Evolutionary conservation across 2,797 vertebrate species (phyloP).

Genomic region (Halcyon badia): DNA sequence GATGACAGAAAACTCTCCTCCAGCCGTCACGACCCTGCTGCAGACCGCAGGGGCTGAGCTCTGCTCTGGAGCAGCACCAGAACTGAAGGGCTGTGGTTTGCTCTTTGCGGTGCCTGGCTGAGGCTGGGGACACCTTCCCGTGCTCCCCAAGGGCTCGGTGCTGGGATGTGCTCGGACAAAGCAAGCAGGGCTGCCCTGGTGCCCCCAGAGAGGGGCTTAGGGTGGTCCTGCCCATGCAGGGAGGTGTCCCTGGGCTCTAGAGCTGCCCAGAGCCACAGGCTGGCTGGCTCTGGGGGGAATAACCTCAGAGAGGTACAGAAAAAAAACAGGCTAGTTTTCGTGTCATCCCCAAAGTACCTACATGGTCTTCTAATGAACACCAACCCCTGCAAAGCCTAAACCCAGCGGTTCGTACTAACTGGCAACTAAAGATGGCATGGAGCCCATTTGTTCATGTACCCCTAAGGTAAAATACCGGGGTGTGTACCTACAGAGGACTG

Average conservation of each 20-base stretch:
- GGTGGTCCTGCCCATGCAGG: fast-evolving
- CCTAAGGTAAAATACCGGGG: background rate
- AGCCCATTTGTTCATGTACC: background rate
- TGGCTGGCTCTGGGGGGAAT: background rate
- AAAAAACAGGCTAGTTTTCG: background rate
- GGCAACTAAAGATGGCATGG: background rate
- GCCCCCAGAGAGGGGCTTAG: background rate
- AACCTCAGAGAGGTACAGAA: background rate
- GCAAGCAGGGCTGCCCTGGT: background rate
- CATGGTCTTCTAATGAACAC: background rate
- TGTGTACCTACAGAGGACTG: background rate
- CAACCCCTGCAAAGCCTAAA: background rate
- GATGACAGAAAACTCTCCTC: conserved; percentile 42
- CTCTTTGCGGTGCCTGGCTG: background rate
- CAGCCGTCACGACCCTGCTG: fast-evolving
- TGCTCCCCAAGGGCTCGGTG: background rate
- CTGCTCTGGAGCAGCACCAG: background rate
- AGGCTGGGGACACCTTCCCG: fast-evolving
- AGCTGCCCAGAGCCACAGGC: background rate
- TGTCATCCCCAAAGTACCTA: conserved; percentile 52
- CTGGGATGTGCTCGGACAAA: background rate
- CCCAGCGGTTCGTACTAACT: background rate
- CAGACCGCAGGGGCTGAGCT: background rate
- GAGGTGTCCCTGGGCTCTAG: background rate
- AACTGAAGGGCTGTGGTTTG: background rate